Percentiles rank a stretch among this genome's conserved stretches.
phyloP scores from a whole-genome alignment of 2,113 vertebrate genomes.

The Mormyrus iriodes region DNA sequence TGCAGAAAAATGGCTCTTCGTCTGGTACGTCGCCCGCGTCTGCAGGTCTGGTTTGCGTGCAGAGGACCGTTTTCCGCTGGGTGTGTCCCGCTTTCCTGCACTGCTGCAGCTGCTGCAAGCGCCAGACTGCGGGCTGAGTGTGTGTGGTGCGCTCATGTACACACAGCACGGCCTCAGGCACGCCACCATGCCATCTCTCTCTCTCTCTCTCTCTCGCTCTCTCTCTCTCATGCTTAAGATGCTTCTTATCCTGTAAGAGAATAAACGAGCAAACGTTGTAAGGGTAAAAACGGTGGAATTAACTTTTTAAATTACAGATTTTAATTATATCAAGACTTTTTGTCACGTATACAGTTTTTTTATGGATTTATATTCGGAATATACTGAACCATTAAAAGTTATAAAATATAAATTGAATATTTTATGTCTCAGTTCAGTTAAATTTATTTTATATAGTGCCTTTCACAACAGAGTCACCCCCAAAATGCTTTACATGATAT shows the following conservation, averaged over 20 bases:
- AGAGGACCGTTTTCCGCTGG: conserved; percentile 22
- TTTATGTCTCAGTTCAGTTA: too few species aligned
- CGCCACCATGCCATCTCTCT: neutral
- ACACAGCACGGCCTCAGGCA: neutral
- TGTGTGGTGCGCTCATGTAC: neutral
- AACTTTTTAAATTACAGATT: neutral
- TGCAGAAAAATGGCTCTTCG: conserved; percentile 22
- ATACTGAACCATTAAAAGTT: neutral
- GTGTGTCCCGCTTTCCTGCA: conserved; percentile 26
- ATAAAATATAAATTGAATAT: neutral
- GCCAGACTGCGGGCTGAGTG: conserved; percentile 11
- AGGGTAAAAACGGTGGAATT: neutral
- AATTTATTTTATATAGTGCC: too few species aligned
- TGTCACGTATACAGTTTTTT: neutral
- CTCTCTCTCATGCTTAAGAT: neutral
- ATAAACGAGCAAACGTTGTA: neutral
- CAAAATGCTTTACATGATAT: too few species aligned
- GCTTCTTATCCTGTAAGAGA: neutral
- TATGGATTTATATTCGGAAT: neutral
- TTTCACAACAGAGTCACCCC: too few species aligned
- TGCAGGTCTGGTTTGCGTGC: conserved; percentile 8
- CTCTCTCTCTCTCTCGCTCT: neutral
- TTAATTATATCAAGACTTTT: neutral
- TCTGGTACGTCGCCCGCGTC: conserved; percentile 21
- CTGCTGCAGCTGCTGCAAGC: conserved; percentile 21